Evolutionary conservation across 2,888 invertebrate species (phyloP), one percentile per base, ranked within the genome.

Genomic region (Drosophila yooni): DNA sequence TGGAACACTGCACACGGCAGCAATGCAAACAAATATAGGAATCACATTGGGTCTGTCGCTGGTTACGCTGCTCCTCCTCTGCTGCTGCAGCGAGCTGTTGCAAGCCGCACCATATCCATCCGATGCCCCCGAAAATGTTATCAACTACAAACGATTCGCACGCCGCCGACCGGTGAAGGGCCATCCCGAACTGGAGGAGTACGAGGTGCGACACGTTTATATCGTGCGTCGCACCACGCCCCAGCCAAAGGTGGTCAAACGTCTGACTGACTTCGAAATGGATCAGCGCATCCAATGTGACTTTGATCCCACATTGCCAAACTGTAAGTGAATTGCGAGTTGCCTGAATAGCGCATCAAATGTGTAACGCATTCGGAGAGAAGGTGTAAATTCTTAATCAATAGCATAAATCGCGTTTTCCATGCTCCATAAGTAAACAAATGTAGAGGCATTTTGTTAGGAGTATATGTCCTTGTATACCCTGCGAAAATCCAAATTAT

Each of bases 221-320:
- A 52, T 74, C 21, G 71, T 82, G 5, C 63, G 61, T 2, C 79
- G 76, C 2, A 76, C 79, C 21, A 77, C 74, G 2, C 51, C 66
- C 4, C 38, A 18, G 25, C 40, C 66, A 11, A 65, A 70, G 46
- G 43, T 54, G n/a, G 59, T 53, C 64, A 33, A 43, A 0, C 38
- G 38, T 0, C 29, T 91, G 15, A 74, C 71, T 5, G 88, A 90
- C 52, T 76, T 77, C 4, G 84, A 88, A 6, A 61, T 91, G n/a
- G 83, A 88, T 8, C 46, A 61, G 52, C 89, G 82, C 33, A 84
- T 91, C 29, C 75, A 67, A n/a, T 91, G 91, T 43, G 88, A 87
- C 70, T 91, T 88, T 50, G 74, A 91, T 21, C 86, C 90, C 0
- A 72, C 54, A 18, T 54, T 72, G 31, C 52, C 76, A 0, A 77